phyloP scores from a whole-genome alignment of 2,113 vertebrate species.

The Odocoileus hemionus region DNA sequence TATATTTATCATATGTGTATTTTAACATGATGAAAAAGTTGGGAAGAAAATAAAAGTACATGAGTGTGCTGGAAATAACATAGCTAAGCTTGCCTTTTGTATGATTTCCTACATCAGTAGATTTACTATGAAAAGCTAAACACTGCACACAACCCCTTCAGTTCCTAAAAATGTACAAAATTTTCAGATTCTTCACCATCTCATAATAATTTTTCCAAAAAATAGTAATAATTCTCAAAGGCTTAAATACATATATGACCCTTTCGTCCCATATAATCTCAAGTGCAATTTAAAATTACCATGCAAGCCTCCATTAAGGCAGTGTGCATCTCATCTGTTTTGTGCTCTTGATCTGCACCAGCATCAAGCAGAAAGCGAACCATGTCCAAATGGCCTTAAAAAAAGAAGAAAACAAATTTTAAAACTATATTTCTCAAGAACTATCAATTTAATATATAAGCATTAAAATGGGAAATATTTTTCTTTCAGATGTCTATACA shows the following conservation, averaged over 20 bases:
- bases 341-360: constrained; percentile 98
- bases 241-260: neutral
- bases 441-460: constrained; percentile 20
- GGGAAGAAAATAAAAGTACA: neutral
- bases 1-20: neutral
- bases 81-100: neutral
- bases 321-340: constrained; percentile 99
- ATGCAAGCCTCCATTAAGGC: constrained; percentile 99
- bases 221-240: neutral
- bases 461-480: constrained; percentile 12
- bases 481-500: constrained; percentile 43
- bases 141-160: neutral
- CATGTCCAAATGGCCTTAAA: constrained; percentile 98
- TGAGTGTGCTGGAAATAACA: neutral
- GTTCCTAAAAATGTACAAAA: neutral
- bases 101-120: neutral
- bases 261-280: constrained; percentile 3
- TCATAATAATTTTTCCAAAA: neutral
- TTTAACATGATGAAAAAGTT: neutral
- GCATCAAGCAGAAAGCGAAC: constrained; percentile 98
- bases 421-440: constrained; percentile 25
- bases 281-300: constrained; percentile 82
- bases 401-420: constrained; percentile 39
- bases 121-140: neutral
- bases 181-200: neutral